These are phyloP conservation scores for Takifugu ocellatus DNA, from an alignment of 2,797 vertebrate genomes.

Conservation along the genomic window DNA sequence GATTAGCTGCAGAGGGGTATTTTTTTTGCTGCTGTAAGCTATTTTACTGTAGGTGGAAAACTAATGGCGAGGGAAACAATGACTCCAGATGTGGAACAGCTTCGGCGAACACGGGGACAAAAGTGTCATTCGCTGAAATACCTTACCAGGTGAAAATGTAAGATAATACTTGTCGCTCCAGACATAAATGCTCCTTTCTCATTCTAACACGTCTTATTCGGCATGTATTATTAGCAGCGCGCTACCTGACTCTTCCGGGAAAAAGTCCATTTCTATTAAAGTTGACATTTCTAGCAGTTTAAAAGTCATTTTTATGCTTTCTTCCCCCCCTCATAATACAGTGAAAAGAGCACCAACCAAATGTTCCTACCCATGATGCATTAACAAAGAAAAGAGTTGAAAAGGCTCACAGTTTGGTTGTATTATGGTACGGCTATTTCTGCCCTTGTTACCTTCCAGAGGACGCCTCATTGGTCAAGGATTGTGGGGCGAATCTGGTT, in stretches of 20 bases:
- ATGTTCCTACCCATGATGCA: constrained; percentile 1
- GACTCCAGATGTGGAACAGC: constrained; percentile 22
- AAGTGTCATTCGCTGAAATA: constrained; percentile 26
- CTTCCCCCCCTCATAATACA: not conserved
- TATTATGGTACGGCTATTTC: not conserved
- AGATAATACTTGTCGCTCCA: constrained; percentile 42
- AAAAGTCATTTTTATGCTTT: constrained; percentile 19
- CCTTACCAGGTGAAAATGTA: constrained; percentile 49
- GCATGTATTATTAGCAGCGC: constrained; percentile 33
- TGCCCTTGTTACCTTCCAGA: constrained; percentile 4
- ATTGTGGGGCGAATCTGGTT: constrained; percentile 1
- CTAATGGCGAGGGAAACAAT: constrained; percentile 49
- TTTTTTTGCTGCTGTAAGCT: constrained; percentile 51
- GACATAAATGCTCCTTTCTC: constrained; percentile 16
- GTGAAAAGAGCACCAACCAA: constrained; percentile 21
- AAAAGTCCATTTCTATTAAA: constrained; percentile 40
- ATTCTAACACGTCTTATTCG: constrained; percentile 6
- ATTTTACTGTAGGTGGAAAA: constrained; percentile 38
- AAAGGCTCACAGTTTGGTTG: not conserved
- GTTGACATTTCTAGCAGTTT: constrained; percentile 35
- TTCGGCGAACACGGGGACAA: constrained; percentile 3
- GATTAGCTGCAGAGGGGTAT: constrained; percentile 43
- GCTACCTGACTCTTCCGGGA: constrained; percentile 37
- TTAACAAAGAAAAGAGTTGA: constrained; percentile 12
- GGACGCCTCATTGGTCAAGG: constrained; percentile 5